A percentile compares a stretch with the other conserved stretches of the same genome.
phyloP scores from a whole-genome alignment of 2,797 vertebrate genomes.

The Smutsia temminckii region DNA sequence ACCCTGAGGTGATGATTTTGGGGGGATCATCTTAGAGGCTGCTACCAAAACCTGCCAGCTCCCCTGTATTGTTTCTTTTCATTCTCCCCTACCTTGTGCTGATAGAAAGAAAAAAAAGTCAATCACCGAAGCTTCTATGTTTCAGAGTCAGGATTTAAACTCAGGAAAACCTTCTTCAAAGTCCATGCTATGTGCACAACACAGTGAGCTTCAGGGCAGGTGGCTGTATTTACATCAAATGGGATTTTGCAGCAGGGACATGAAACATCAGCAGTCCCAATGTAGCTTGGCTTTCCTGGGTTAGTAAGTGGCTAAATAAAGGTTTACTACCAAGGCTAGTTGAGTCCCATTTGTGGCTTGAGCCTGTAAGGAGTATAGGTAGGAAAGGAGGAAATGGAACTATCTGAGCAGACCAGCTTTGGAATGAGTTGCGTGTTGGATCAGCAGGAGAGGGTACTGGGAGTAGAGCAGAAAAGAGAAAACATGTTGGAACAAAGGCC shows the following conservation, averaged over 20 bases:
- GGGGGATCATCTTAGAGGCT: background rate
- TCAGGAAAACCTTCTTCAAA: background rate
- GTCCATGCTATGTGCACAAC: background rate
- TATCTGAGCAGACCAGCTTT: background rate
- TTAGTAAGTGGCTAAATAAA: background rate
- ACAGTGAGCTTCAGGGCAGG: background rate
- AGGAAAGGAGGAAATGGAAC: background rate
- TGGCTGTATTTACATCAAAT: background rate
- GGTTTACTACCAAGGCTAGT: background rate
- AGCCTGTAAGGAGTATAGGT: background rate
- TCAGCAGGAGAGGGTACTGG: background rate
- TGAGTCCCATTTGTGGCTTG: background rate
- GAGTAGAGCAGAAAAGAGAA: background rate
- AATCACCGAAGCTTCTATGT: background rate
- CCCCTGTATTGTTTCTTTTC: background rate
- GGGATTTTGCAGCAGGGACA: background rate
- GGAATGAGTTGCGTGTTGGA: background rate
- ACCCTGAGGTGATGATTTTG: background rate
- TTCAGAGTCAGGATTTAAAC: background rate
- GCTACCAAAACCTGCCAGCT: background rate
- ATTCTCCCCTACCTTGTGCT: background rate
- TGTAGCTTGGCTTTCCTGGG: background rate
- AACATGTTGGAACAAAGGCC: background rate
- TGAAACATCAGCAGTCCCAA: background rate
- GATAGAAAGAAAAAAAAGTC: background rate